A percentile compares a stretch with the other conserved stretches of the same genome.
These are phyloP conservation scores for Heloderma charlesbogerti DNA, from an alignment of 2,113 vertebrate species.

Conservation along the genomic window DNA sequence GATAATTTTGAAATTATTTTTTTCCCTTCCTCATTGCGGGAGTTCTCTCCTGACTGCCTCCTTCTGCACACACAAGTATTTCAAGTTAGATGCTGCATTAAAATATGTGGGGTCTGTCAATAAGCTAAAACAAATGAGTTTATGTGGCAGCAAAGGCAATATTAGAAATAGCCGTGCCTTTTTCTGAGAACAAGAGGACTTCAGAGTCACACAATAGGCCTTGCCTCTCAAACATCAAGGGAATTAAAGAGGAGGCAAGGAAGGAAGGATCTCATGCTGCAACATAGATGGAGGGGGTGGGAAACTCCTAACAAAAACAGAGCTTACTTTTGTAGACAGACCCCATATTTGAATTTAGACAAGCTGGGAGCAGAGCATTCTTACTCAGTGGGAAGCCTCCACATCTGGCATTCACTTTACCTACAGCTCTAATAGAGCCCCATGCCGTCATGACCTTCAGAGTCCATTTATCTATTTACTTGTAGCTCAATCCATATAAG, in stretches of 20 bases:
- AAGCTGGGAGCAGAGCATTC: neutral
- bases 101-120: neutral
- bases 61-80: neutral
- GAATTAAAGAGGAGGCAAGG: neutral
- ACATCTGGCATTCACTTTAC: neutral
- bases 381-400: neutral
- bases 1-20: neutral
- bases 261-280: conserved; percentile 7
- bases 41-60: neutral
- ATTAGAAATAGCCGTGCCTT: neutral
- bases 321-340: neutral
- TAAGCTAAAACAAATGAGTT: neutral
- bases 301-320: conserved; percentile 2
- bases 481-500: neutral
- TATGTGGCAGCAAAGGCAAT: neutral
- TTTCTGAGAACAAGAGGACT: neutral
- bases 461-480: neutral
- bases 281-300: neutral
- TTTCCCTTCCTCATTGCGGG: too few relatives aligned
- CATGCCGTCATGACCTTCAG: neutral
- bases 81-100: neutral
- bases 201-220: neutral
- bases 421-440: neutral
- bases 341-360: conserved; percentile 6
- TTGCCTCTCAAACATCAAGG: neutral